These are phyloP conservation scores for Ctenicera cuprea DNA, from an alignment of 2,888 invertebrate species.

Conservation along the genomic window DNA sequence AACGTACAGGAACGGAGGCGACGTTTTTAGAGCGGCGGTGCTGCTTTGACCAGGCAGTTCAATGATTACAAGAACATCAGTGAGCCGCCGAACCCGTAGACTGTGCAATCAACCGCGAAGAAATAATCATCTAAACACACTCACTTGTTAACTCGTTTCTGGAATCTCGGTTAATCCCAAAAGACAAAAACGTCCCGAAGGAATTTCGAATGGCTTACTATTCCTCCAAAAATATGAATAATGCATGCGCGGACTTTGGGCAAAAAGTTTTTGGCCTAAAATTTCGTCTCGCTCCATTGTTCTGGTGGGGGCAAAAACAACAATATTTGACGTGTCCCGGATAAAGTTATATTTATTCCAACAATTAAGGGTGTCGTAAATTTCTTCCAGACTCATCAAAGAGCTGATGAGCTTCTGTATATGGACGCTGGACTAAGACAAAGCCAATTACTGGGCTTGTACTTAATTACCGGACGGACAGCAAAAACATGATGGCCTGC, in stretches of 20 bases:
- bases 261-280: constrained; percentile 24
- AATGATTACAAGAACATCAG: constrained; percentile 54
- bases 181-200: background rate
- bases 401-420: constrained; percentile 44
- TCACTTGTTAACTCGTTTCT: constrained; percentile 4
- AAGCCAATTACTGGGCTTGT: constrained; percentile 52
- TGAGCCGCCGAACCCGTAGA: constrained; percentile 33
- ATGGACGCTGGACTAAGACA: constrained; percentile 41
- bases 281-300: constrained; percentile 47
- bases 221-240: constrained; percentile 38
- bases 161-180: constrained; percentile 2
- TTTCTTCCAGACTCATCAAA: constrained; percentile 48
- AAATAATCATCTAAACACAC: constrained; percentile 45
- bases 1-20: constrained; percentile 62
- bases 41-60: constrained; percentile 56
- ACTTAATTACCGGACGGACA: constrained; percentile 51
- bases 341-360: constrained; percentile 58
- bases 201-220: constrained; percentile 31
- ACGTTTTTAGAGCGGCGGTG: constrained; percentile 66
- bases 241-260: constrained; percentile 19
- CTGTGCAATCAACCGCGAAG: constrained; percentile 55
- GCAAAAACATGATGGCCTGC: constrained; percentile 49
- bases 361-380: constrained; percentile 58
- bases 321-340: constrained; percentile 47
- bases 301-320: constrained; percentile 35